phyloP scores from a whole-genome alignment of 2,113 vertebrate genomes.

The Felis chaus region DNA sequence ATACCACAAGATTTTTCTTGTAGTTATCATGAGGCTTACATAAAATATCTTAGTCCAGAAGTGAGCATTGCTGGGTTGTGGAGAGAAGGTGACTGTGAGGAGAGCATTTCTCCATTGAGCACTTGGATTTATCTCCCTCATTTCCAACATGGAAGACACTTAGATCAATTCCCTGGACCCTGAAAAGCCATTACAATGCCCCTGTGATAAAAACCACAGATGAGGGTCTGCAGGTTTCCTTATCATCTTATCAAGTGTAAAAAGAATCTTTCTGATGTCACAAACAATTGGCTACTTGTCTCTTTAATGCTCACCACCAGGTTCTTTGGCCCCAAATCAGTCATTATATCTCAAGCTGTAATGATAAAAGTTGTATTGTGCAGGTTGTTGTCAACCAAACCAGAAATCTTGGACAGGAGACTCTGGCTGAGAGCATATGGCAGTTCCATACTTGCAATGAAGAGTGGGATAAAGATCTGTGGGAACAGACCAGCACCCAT shows the following conservation, averaged over 20 bases:
- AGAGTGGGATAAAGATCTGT: background rate
- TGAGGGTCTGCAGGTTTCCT: background rate
- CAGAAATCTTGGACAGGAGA: background rate
- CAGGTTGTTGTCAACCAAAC: background rate
- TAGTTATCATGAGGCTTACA: background rate
- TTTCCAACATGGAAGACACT: background rate
- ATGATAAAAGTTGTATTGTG: background rate
- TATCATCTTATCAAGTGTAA: background rate
- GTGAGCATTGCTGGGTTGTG: constrained; percentile 30
- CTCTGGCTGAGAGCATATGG: background rate
- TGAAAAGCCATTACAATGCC: background rate
- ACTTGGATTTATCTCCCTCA: background rate
- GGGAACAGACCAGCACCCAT: background rate
- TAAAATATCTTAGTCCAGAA: constrained; percentile 11
- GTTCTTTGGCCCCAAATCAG: constrained; percentile 60
- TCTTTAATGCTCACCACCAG: constrained; percentile 74
- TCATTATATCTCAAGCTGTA: constrained; percentile 48
- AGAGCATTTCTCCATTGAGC: background rate
- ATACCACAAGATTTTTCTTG: background rate
- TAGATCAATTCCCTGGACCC: background rate
- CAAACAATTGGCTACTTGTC: constrained; percentile 60
- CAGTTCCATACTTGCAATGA: background rate
- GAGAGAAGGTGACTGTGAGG: background rate
- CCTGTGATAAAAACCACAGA: background rate
- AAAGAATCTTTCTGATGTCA: background rate